Evolutionary conservation across 2,888 invertebrate genomes (phyloP), one percentile per base, ranked within the genome.

Genomic region (Sminthurinus aureus): DNA sequence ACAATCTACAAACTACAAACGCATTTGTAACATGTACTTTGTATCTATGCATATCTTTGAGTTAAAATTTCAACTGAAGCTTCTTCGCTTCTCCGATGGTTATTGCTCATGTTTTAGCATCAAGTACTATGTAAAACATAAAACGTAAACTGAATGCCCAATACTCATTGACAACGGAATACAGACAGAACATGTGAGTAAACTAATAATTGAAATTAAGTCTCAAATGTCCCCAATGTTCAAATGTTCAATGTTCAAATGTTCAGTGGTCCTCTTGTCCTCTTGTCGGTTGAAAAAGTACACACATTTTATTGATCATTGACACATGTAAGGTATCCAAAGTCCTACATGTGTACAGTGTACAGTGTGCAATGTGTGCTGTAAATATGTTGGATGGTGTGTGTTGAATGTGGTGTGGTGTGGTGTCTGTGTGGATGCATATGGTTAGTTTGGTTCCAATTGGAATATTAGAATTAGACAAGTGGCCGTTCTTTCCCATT

Each of bases 271-370:
- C 6, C 38, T 38, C 38, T 38, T 1, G 38, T 38, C 38, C 38
- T 38, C 38, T 38, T 38, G 38, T 38, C 38, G 38, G 38, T 38
- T 38, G 38, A 38, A 38, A 38, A 38, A 38, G 38, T 38, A 26
- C 76, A 51, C 76, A 52, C 76, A 69, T 26, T 38, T 38, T 38
- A 38, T 38, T 38, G 38, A 15, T 12, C 75, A 50, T 26, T 26
- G 26, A 78, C 24, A 78, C 78, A 67, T 79, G 18, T 69, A 79
- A 79, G 79, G 79, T 79, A 79, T 79, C 79, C 38, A 64, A 24
- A 9, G n/a, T 38, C 20, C 67, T 69, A 69, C 67, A 71, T 74
- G 24, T 18, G 12, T 71, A 71, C 71, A 18, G 71, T 71, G 71
- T 38, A 58, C 58, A 15, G 9, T 11, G 2, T 58, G 9, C 58